Evolutionary conservation across 2,888 invertebrate species (phyloP), one percentile per base, ranked within the genome.

Genomic region (Eulithis prunata): DNA sequence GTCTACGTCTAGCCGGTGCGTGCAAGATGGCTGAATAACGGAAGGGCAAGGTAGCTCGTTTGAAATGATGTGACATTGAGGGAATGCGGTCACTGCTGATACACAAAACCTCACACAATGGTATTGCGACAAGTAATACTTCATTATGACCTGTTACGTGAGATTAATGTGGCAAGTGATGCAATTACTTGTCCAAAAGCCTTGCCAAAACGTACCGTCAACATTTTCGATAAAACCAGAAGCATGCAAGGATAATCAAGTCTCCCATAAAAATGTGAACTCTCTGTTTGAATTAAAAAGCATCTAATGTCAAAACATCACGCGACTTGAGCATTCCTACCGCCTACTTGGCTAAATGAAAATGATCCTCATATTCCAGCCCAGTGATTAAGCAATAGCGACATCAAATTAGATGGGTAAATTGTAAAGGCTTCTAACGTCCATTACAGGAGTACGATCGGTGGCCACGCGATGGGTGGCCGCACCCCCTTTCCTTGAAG

Each of bases 391-490:
- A 69, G 65, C 69, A 70, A 70, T 73, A 72, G 75, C 54, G 68
- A 76, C 78, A 73, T 80, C 70, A 69, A 76, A 76, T 74, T 74
- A 77, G 76, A 78, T 70, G 66, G 70, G 75, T 61, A 72, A 73
- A 73, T 76, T 78, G 72, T 71, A 75, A 75, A 77, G 77, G 75
- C 75, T 76, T 76, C 77, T 75, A 76, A 78, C 72, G 75, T 69
- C 70, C 70, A 71, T 76, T 75, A 75, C 64, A 69, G 69, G 70
- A 69, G 71, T 78, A 81, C 76, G 79, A 76, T 74, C 71, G 67
- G 75, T 55, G 64, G 71, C 78, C 80, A 84, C 84, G 85, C 85
- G 71, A 83, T 76, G 82, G 80, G 79, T 77, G 80, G 78, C 73
- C 68, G 53, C 69, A 32, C 64, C 73, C 73, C 74, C 72, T 71